These are phyloP conservation scores for Bibio marci DNA, from an alignment of 2,888 invertebrate species.

Conservation along the genomic window DNA sequence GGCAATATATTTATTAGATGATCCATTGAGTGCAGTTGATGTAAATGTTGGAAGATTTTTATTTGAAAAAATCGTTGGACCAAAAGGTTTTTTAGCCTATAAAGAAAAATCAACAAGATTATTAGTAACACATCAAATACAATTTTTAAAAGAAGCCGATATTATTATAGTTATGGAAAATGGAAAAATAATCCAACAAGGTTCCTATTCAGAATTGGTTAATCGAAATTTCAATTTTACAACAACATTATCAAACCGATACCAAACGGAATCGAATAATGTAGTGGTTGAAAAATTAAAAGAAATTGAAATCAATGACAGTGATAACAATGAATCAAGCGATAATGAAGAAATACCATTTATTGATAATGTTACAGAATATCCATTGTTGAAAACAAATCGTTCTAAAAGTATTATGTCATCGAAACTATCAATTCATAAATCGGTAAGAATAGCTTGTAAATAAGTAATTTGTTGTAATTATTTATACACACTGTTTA, in stretches of 20 bases:
- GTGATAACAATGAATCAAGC: constrained; percentile 10
- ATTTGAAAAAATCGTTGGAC: constrained; percentile 52
- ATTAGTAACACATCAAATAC: constrained; percentile 64
- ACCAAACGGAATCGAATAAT: constrained; percentile 15
- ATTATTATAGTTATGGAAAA: constrained; percentile 43
- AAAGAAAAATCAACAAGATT: constrained; percentile 44
- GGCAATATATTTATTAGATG: constrained; percentile 61
- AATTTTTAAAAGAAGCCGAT: constrained; percentile 45
- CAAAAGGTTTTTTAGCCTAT: constrained; percentile 31
- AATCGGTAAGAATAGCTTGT: constrained; percentile 16
- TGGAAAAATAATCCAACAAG: constrained; percentile 29
- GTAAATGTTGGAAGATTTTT: constrained; percentile 57
- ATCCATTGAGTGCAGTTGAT: constrained; percentile 66
- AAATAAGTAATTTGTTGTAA: neutral
- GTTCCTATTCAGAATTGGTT: constrained; percentile 33
- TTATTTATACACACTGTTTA: neutral
- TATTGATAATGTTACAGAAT: constrained; percentile 25
- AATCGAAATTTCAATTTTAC: constrained; percentile 34
- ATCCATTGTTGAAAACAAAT: constrained; percentile 16
- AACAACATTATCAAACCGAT: constrained; percentile 30
- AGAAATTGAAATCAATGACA: constrained; percentile 9
- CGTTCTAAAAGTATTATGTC: constrained; percentile 10
- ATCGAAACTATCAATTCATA: constrained; percentile 15
- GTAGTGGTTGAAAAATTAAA: constrained; percentile 7
- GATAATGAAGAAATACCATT: constrained; percentile 29